Percentiles rank a stretch among this genome's conserved stretches.
Evolutionary conservation across 1,140 invertebrate genomes (phyloP).

Genomic region (Gonatopus flavifemur): DNA sequence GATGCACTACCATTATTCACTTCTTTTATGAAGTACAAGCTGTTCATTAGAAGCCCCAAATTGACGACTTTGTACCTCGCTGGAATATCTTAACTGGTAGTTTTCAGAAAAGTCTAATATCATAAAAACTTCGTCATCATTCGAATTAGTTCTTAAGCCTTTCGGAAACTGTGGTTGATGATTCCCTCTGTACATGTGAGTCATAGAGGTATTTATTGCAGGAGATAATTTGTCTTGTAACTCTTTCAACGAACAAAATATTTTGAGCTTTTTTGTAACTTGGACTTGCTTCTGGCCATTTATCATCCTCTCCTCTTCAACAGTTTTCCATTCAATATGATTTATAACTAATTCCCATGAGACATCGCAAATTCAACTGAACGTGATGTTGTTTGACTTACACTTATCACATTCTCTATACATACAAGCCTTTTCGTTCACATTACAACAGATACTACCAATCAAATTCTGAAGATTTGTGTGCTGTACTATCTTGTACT

Average conservation of each 20-base stretch:
- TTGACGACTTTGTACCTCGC: slow-evolving; percentile 21
- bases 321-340: slow-evolving; percentile 12
- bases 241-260: slow-evolving; percentile 6
- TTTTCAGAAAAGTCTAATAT: slow-evolving; percentile 27
- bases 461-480: slow-evolving; percentile 18
- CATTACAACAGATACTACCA: slow-evolving; percentile 17
- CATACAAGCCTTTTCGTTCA: no score
- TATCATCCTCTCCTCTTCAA: slow-evolving; percentile 6
- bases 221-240: slow-evolving; percentile 5
- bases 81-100: slow-evolving; percentile 20
- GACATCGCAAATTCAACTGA: slow-evolving; percentile 11
- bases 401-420: slow-evolving; percentile 17
- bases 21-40: slow-evolving; percentile 9
- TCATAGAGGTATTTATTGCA: slow-evolving; percentile 8
- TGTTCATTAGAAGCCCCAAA: slow-evolving; percentile 18
- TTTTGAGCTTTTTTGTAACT: not conserved
- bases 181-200: slow-evolving; percentile 16
- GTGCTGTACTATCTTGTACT: slow-evolving; percentile 10
- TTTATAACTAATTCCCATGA: not conserved
- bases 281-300: slow-evolving; percentile 10
- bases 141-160: slow-evolving; percentile 7
- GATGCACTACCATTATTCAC: no score
- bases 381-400: slow-evolving; percentile 9
- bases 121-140: slow-evolving; percentile 9
- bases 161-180: slow-evolving; percentile 13